Base-by-base conservation (phyloP, 2,113 vertebrate species). In the Podocnemis expansa region DNA sequence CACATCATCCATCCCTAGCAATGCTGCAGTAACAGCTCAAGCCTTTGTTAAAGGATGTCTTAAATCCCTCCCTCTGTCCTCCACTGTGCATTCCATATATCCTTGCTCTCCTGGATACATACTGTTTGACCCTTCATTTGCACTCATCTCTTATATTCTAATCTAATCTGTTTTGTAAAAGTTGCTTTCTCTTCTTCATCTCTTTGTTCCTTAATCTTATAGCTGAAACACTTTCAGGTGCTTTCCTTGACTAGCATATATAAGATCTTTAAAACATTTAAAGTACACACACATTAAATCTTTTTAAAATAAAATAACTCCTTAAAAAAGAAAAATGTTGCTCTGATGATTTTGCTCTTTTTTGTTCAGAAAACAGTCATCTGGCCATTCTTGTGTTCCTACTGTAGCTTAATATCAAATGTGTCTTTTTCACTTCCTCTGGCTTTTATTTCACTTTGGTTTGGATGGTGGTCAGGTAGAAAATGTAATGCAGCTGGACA, bases 131-230 rank as follows among this genome's bases (percentile, higher is more conserved):
- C 56, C 80, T 93, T 93, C 76, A 70, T 93, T 93, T 96, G 85
- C 79, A 87, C 95, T 96, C 80, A 27, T 91, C 85, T 95, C 81
- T 84, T 78, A 92, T 47, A 14, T 89, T 95, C 43, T 93, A 90
- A 96, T 93, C 80, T 96, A 90, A 96, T 93, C 80, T 96, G 75
- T 85, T 91, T 89, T 96, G 82, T 94, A 43, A 93, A 96, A 95
- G 73, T 21, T 0, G 7, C 49, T 58, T 76, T 94, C 91, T 78
- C 89, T 83, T 93, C 94, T 93, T 13, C 87, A 45, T 76, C 43
- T 93, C 75, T 93, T 88, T 94, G 45, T 89, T 93, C 76, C 83
- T 95, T 95, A 82, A 91, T 96, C 75, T 82, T 29, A n/a, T 67
- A 10, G 8, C 31, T 92, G 79, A 90, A 91, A 16, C 80, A 12